Evolutionary conservation across 2,113 vertebrate species (phyloP).

Genomic region (Elanus axillaris): DNA sequence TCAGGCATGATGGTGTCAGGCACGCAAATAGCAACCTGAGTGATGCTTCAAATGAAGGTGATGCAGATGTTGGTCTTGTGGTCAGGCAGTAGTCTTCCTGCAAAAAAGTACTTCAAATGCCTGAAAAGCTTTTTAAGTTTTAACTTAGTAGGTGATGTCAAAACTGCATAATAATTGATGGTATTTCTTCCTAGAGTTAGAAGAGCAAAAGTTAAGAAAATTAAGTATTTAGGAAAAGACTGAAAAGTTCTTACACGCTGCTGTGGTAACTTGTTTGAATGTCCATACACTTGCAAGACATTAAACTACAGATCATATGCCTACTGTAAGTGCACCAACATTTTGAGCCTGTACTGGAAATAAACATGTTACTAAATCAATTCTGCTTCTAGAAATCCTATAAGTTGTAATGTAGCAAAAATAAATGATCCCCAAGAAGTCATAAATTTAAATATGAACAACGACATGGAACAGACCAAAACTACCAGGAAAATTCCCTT

Average conservation of each 20-base stretch:
- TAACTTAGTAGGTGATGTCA: conserved; percentile 5
- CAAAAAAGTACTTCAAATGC: conserved; percentile 15
- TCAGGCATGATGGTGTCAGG: neutral
- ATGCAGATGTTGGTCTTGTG: neutral
- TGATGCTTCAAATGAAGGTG: conserved; percentile 12
- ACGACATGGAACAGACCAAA: too few species aligned
- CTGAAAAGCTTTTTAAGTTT: conserved; percentile 35
- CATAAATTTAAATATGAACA: neutral
- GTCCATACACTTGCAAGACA: neutral
- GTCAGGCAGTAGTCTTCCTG: neutral
- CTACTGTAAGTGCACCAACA: fast-evolving
- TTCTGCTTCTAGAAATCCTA: neutral
- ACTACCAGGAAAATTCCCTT: neutral
- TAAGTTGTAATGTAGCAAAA: neutral
- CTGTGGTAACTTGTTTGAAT: neutral
- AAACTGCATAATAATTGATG: neutral
- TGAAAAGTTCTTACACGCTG: neutral
- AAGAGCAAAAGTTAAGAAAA: neutral
- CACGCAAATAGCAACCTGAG: neutral
- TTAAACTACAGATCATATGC: neutral
- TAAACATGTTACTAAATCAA: neutral
- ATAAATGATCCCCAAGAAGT: neutral
- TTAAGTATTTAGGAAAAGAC: neutral
- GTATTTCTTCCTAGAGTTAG: conserved; percentile 22
- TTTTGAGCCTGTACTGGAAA: neutral